phyloP scores from a whole-genome alignment of 1,140 invertebrate species.

The Magallana gigas region DNA sequence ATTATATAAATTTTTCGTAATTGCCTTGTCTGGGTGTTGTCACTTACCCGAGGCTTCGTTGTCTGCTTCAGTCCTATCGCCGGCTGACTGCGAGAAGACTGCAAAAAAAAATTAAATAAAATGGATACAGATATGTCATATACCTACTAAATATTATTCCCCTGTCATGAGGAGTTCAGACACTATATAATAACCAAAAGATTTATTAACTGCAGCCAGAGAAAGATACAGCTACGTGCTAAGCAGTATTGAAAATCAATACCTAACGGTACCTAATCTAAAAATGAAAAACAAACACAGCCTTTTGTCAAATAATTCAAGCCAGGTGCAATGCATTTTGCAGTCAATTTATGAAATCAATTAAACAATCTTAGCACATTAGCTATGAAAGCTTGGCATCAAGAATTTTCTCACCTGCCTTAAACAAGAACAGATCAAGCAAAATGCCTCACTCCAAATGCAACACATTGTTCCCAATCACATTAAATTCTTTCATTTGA shows the following conservation, averaged over 20 bases:
- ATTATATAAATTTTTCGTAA: neutral
- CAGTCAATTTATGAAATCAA: neutral
- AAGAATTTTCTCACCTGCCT: neutral
- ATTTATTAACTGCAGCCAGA: neutral
- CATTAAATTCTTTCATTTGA: neutral
- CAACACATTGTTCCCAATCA: neutral
- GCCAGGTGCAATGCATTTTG: slow-evolving; percentile 14
- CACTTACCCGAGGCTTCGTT: slow-evolving; percentile 87
- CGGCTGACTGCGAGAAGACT: slow-evolving; percentile 88
- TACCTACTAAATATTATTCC: slow-evolving; percentile 3
- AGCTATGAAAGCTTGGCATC: neutral
- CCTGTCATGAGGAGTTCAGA: neutral
- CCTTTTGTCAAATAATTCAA: neutral
- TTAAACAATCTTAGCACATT: neutral
- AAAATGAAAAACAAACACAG: neutral
- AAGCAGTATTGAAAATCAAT: slow-evolving; percentile 19
- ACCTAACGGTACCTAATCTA: neutral
- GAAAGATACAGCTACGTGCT: neutral
- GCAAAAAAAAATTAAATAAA: slow-evolving; percentile 59
- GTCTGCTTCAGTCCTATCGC: slow-evolving; percentile 88
- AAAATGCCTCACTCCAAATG: neutral
- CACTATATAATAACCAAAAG: neutral
- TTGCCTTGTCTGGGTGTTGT: neutral
- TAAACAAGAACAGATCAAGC: neutral
- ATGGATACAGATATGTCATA: slow-evolving; percentile 27